Base-by-base conservation (phyloP, 1,140 invertebrate genomes). In the Solenopsis fugax region DNA sequence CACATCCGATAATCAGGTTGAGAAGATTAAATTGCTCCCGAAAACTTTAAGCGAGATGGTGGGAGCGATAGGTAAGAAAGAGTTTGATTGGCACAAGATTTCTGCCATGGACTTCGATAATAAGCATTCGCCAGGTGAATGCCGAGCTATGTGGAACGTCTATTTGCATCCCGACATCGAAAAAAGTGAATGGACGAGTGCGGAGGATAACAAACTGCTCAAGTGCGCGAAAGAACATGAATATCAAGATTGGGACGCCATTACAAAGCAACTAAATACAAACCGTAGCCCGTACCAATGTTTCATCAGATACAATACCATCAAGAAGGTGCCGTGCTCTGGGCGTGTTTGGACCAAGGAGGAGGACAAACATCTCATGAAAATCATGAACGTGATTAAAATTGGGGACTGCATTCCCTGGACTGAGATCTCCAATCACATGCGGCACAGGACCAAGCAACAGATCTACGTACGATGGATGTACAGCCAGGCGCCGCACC, bases 141-240 rank as follows among this genome's bases (percentile, higher is more conserved):
- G 96, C 90, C 91, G 95, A 62, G 95, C 96, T 0, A 96, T 97
- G 92, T 98, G 97, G 97, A 96, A 96, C 77, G 94, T 96, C 21
- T 97, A 96, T 91, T 90, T 97, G 73, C 96, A 97, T 91, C 97
- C 97, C 0, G 91, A 95, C 9, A 95, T 97, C 18, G 97, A 96
- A 76, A 97, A 97, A 86, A 92, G 87, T 5, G 93, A 93, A 37
- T 98, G 97, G 97, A 95, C 93, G 1, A 90, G 91, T 29, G 90
- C 93, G n/a, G 97, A 97, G 93, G 96, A 96, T 91, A 89, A 90
- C 0, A 86, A 91, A 34, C 88, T 97, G 56, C 91, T 96, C 71
- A 86, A 91, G 72, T 92, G 96, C 21, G 96, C 94, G 0, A 92
- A 92, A 69, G 90, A 93, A 37, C 88, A 96, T 86, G 94, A 96